Evolutionary conservation across 2,888 invertebrate genomes (phyloP).

Genomic region (Drosophila demipolita): DNA sequence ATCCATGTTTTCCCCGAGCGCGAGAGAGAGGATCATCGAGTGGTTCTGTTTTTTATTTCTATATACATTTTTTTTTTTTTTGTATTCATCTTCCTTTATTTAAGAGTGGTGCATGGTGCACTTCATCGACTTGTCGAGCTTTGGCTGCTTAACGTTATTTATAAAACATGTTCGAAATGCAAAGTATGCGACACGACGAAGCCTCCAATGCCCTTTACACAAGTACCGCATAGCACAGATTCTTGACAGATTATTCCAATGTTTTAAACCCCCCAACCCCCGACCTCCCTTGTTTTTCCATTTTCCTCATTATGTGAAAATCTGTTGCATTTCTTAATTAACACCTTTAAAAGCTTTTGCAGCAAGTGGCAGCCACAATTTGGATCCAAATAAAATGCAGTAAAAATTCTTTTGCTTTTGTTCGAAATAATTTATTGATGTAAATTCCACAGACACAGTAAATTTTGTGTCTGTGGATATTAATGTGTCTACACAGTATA

Average conservation of each 20-base stretch:
- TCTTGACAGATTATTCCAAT: slow-evolving; percentile 67
- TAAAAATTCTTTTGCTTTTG: not conserved
- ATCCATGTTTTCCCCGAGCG: slow-evolving; percentile 66
- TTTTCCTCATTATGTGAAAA: slow-evolving; percentile 26
- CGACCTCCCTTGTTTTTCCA: not conserved
- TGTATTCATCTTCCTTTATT: slow-evolving; percentile 21
- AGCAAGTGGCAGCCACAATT: slow-evolving; percentile 5
- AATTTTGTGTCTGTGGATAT: not conserved
- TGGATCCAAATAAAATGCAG: not conserved
- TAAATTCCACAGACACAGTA: slow-evolving; percentile 3
- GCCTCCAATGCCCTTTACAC: slow-evolving; percentile 76
- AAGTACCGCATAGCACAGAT: slow-evolving; percentile 75
- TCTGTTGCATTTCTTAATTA: slow-evolving; percentile 48
- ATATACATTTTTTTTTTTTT: not conserved
- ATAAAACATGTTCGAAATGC: slow-evolving; percentile 80
- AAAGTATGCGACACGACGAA: slow-evolving; percentile 78
- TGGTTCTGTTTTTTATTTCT: slow-evolving; percentile 47
- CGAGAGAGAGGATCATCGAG: slow-evolving; percentile 40
- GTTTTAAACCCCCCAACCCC: slow-evolving; percentile 26
- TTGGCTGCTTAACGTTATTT: slow-evolving; percentile 70
- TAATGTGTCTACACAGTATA: not conserved
- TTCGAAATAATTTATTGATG: not conserved
- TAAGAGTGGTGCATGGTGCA: slow-evolving; percentile 34
- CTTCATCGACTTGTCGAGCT: slow-evolving; percentile 54
- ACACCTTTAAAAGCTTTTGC: slow-evolving; percentile 11